Evolutionary conservation across 2,113 vertebrate species (phyloP).

Genomic region (Philantomba maxwellii): DNA sequence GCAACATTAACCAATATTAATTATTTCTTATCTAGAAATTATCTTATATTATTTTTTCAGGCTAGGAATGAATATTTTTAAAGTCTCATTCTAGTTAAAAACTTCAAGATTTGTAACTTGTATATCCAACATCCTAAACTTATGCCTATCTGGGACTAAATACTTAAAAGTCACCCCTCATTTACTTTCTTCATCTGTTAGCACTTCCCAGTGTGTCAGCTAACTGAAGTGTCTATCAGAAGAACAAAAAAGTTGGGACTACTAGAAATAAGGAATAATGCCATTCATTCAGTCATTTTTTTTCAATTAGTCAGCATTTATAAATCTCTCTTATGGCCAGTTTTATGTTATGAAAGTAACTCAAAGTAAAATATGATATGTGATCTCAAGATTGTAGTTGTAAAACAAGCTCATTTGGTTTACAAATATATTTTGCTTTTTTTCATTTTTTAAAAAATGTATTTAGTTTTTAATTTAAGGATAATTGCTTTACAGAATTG

Average conservation of each 20-base stretch:
- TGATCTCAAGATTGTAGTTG: neutral
- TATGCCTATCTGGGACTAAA: neutral
- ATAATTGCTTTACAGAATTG: neutral
- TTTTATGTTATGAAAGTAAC: neutral
- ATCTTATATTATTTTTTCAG: neutral
- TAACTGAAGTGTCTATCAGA: neutral
- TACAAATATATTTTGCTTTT: neutral
- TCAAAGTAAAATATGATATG: neutral
- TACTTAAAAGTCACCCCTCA: neutral
- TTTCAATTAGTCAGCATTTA: neutral
- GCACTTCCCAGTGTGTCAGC: neutral
- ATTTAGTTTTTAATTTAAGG: neutral
- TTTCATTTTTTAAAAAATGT: neutral
- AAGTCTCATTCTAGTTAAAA: neutral
- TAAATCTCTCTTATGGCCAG: neutral
- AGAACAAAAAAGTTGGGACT: neutral
- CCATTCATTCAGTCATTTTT: neutral
- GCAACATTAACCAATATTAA: neutral
- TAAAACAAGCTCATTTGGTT: neutral
- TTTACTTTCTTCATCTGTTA: neutral
- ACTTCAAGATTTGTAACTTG: neutral
- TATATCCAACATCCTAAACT: neutral
- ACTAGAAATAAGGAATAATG: neutral
- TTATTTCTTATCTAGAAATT: neutral
- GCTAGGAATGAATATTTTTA: neutral